Percentiles rank a stretch among this genome's conserved stretches.
Evolutionary conservation across 2,888 invertebrate species (phyloP).

Genomic region (Ramazzottius varieornatus): DNA sequence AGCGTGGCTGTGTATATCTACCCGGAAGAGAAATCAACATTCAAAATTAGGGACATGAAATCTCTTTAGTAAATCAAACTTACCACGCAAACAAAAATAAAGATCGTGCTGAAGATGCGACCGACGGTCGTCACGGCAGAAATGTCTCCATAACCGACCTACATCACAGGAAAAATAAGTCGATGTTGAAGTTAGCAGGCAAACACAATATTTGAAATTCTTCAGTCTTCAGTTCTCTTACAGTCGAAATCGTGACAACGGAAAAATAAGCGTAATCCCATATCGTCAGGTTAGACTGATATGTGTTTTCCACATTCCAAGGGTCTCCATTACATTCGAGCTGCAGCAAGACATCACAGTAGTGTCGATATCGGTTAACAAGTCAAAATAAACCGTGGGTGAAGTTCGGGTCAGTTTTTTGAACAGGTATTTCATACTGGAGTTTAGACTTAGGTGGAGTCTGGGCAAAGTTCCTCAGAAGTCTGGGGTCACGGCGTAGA

Average conservation of each 20-base stretch:
- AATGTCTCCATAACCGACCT: background rate
- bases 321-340: background rate
- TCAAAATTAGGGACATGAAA: background rate
- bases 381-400: no score
- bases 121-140: background rate
- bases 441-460: no score
- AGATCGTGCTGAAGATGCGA: background rate
- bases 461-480: no score
- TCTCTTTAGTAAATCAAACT: background rate
- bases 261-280: constrained; percentile 1
- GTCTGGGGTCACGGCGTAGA: no score
- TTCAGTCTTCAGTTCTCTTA: no score
- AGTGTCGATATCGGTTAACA: no score
- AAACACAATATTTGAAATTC: no score
- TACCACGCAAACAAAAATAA: constrained; percentile 2
- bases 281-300: background rate
- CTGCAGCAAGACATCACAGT: background rate
- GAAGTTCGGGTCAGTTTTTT: no score
- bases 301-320: background rate
- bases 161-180: no score
- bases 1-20: background rate
- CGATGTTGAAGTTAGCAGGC: no score
- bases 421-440: no score
- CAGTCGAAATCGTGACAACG: background rate
- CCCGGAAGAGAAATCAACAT: background rate